Base-by-base conservation (phyloP, 2,113 vertebrate species). In the Phoenicopterus ruber region DNA sequence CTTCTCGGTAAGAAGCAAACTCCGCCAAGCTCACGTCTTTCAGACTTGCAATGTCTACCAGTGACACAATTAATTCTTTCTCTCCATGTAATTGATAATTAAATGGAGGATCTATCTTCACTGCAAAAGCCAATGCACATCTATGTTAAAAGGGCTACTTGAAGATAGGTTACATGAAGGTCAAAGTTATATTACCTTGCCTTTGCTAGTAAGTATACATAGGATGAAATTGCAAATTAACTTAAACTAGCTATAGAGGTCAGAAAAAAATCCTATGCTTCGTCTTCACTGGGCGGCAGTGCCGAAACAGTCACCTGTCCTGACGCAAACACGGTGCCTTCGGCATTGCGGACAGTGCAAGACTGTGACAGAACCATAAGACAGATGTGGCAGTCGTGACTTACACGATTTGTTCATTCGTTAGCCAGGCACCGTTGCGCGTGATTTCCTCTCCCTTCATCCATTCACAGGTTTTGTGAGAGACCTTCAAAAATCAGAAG, bases 1-100 rank as follows among this genome's bases (percentile, higher is more conserved):
- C 29, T 67, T 26, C 29, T 38, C 0, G 0, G 52, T 9, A 50
- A 86, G 77, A 84, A 50, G 32, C n/a, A 50, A 94, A 81, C 14
- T 73, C 38, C 32, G 20, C 29, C 0, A 0, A 85, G 59, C 78
- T 52, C 28, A 11, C 1, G 1, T 54, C 49, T 65, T 50, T 42
- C 70, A 52, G 47, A 47, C 14, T 28, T 20, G 17, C 15, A 32
- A 6, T 16, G 40, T 22, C 62, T 36, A 6, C 19, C 31, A 76
- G 47, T 2, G 22, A 49, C 52, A 85, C n/a, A 22, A 50, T 15
- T 54, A 31, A 54, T 44, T 17, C 25, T 32, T 86, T 80, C 63
- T 84, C 38, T 31, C 38, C 44, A 18, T 13, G 34, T 34, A 49
- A 42, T 2, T 25, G 42, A 57, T 20, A 63, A 63, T 63, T 47